Percentiles rank a stretch among this genome's conserved stretches.
These are phyloP conservation scores for Mus caroli DNA, from an alignment of 2,797 vertebrate species.

Conservation along the genomic window DNA sequence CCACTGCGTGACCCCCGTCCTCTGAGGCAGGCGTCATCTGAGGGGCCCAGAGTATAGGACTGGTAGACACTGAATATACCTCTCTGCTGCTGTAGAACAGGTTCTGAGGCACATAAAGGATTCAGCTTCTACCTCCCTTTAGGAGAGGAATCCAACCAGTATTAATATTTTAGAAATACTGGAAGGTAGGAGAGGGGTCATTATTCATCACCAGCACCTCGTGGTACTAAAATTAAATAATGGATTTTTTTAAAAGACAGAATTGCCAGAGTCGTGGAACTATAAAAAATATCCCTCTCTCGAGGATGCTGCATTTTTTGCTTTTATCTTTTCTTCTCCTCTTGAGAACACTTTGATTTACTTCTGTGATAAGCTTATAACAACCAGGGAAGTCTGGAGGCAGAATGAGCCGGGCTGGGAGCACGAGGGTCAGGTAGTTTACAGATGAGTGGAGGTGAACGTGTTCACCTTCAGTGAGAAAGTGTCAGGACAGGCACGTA, in stretches of 20 bases:
- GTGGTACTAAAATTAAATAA: conserved; percentile 80
- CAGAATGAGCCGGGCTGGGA: conserved; percentile 76
- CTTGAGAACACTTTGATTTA: conserved; percentile 87
- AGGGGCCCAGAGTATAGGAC: conserved; percentile 12
- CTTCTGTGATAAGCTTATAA: conserved; percentile 84
- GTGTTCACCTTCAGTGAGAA: conserved; percentile 67
- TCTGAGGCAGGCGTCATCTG: conserved; percentile 29
- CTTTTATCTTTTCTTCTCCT: conserved; percentile 84
- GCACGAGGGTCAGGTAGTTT: conserved; percentile 72
- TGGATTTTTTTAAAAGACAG: conserved; percentile 79
- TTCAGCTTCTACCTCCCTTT: conserved; percentile 73
- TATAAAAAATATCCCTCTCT: conserved; percentile 80
- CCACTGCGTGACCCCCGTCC: neutral
- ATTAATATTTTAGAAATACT: conserved; percentile 78
- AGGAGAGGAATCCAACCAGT: conserved; percentile 75
- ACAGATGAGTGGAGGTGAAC: conserved; percentile 66
- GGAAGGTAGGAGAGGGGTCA: conserved; percentile 65
- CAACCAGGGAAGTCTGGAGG: conserved; percentile 80
- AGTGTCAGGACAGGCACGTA: conserved; percentile 13
- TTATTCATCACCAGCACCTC: conserved; percentile 71
- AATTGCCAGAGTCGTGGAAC: conserved; percentile 78
- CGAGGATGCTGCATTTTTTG: conserved; percentile 62
- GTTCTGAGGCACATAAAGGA: conserved; percentile 69
- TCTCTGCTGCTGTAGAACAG: neutral
- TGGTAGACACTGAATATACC: neutral